Conservation (phyloP, 2,888 invertebrate species). For the Pterostichus madidus region DNA sequence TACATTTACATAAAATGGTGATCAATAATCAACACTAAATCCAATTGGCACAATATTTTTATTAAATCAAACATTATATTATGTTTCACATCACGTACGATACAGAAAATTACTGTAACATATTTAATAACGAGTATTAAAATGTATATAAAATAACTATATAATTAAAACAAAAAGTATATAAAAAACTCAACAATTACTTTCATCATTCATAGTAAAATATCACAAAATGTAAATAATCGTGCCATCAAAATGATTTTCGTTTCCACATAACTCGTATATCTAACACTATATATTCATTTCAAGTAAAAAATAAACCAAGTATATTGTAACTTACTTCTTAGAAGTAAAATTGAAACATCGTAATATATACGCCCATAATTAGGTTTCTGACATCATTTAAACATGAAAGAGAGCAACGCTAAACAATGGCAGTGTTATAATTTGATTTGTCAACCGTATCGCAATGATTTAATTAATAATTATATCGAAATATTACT, state of each 20-base stretch:
- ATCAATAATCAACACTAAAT: no score
- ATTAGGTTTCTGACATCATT: conserved; percentile 18
- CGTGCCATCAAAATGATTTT: conserved; percentile 46
- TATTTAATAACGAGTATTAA: conserved; percentile 27
- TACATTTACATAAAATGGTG: no score
- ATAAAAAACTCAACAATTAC: conserved; percentile 28
- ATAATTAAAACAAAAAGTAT: neutral
- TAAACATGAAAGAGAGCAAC: conserved; percentile 8
- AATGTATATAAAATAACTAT: conserved; percentile 19
- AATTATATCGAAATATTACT: neutral
- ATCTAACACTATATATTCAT: conserved; percentile 30
- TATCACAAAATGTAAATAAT: conserved; percentile 52
- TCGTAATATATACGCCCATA: conserved; percentile 32
- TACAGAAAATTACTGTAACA: conserved; percentile 20
- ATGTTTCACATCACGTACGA: neutral
- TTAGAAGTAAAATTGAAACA: conserved; percentile 61
- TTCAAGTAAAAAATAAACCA: conserved; percentile 40
- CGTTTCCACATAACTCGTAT: conserved; percentile 36
- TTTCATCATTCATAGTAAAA: conserved; percentile 34
- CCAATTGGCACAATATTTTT: conserved; percentile 39
- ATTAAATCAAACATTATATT: conserved; percentile 24
- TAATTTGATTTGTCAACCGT: conserved; percentile 28
- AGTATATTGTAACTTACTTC: conserved; percentile 54
- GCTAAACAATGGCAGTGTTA: conserved; percentile 50
- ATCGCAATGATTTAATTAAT: neutral